Evolutionary conservation across 2,888 invertebrate species (phyloP).

Genomic region (Dolichopus griseipennis): DNA sequence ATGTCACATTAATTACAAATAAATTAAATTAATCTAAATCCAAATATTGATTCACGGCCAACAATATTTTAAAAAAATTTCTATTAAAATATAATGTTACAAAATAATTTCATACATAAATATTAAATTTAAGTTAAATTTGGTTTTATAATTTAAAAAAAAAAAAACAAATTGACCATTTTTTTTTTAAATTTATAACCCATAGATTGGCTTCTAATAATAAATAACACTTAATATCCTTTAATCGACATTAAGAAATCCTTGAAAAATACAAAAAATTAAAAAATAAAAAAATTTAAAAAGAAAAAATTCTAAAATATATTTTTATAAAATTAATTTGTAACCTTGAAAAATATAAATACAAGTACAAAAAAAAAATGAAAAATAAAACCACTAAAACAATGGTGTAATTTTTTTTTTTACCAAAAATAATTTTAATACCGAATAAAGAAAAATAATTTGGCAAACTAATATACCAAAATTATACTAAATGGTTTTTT

Average conservation of each 20-base stretch:
- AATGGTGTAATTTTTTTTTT: too few relatives aligned
- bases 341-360: neutral
- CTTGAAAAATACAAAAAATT: neutral
- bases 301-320: neutral
- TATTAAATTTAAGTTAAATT: too few relatives aligned
- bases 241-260: neutral
- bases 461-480: neutral
- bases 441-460: constrained; percentile 2
- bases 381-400: too few relatives aligned
- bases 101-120: too few relatives aligned
- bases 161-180: neutral
- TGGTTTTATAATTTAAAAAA: neutral
- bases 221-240: neutral
- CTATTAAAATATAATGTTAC: too few relatives aligned
- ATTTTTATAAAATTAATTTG: neutral
- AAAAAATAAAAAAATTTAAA: neutral
- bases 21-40: too few relatives aligned
- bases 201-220: neutral
- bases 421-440: neutral
- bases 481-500: too few relatives aligned
- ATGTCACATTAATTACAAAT: too few relatives aligned
- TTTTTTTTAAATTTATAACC: neutral
- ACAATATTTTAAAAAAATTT: too few relatives aligned
- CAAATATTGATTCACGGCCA: too few relatives aligned
- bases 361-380: too few relatives aligned